A percentile compares a stretch with the other conserved stretches of the same genome.
Evolutionary conservation across 2,797 vertebrate species (phyloP).

Genomic region (Enteromius paludinosus): DNA sequence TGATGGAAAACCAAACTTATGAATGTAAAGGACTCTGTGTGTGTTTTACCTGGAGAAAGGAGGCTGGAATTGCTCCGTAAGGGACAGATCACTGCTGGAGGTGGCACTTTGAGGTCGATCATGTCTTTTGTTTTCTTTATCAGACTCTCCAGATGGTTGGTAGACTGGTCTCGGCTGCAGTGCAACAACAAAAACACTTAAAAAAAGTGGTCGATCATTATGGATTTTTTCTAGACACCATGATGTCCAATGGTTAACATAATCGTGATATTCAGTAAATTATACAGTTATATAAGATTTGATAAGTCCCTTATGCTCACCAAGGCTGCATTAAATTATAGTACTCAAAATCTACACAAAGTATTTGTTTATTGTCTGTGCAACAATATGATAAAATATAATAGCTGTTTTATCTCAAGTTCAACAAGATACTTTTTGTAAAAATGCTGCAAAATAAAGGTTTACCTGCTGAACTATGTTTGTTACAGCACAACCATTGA

Average conservation of each 20-base stretch:
- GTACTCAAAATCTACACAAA: neutral
- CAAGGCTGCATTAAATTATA: neutral
- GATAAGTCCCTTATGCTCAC: neutral
- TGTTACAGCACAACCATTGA: neutral
- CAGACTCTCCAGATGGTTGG: conserved; percentile 97
- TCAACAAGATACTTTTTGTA: neutral
- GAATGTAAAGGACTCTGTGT: neutral
- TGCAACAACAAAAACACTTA: conserved; percentile 36
- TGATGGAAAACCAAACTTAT: conserved; percentile 1
- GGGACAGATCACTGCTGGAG: conserved; percentile 93
- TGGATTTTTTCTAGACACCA: conserved; percentile 11
- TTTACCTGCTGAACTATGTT: conserved; percentile 63
- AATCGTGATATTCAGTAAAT: neutral
- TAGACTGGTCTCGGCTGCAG: conserved; percentile 82
- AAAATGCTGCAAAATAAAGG: neutral
- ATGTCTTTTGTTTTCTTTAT: conserved; percentile 95
- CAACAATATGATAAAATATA: neutral
- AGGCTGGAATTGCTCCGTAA: conserved; percentile 81
- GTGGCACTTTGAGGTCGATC: conserved; percentile 89
- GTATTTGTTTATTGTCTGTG: neutral
- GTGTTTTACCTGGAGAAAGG: conserved; percentile 73
- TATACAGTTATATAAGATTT: neutral
- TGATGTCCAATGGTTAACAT: neutral
- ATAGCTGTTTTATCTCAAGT: neutral
- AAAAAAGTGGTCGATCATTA: neutral